Base-by-base conservation (phyloP, 1,140 invertebrate species). In the Dufourea novaeangliae region DNA sequence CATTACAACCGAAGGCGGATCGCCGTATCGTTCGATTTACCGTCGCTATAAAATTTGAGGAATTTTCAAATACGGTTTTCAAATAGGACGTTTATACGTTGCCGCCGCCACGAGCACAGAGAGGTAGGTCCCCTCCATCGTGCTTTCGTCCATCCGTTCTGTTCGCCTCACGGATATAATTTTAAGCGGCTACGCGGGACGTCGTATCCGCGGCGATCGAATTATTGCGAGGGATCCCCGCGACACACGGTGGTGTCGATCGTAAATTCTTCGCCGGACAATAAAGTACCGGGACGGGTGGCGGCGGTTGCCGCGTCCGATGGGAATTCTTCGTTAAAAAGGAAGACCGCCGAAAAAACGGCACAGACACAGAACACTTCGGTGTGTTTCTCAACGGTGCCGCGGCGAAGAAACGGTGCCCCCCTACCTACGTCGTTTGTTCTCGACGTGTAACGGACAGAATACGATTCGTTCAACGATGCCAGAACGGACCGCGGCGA, bases 201-300 rank as follows among this genome's bases (percentile, higher is more conserved):
- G 69, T 54, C 32, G 76, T 68, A 20, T 78, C 39, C 56, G 64
- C 52, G 68, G 44, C 66, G 71, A 71, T 70, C 80, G 78, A 80
- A 77, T 76, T 76, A 71, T 80, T 71, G 59, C 76, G 75, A 78
- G 34, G 61, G 68, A 67, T 70, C 61, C 57, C 61, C 46, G 80
- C 79, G 79, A 71, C 74, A 79, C 80, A 78, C 86, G 72, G 71
- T 80, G 73, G 74, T 80, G 86, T 84, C 82, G 85, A 85, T 78
- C 83, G 80, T 89, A 89, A 89, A 89, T 88, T 88, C 73, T 11
- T 11, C 37, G 63, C 46, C 70, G 79, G 52, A 74, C 83, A 70
- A 84, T 86, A 84, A 88, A 88, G 86, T 86, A 86, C 84, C 80
- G 80, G 7, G 75, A 72, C 68, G 52, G 52, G 63, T 44, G 82